Evolutionary conservation across 2,888 invertebrate species (phyloP), one percentile per base, ranked within the genome.

Genomic region (Dasysyrphus albostriatus): DNA sequence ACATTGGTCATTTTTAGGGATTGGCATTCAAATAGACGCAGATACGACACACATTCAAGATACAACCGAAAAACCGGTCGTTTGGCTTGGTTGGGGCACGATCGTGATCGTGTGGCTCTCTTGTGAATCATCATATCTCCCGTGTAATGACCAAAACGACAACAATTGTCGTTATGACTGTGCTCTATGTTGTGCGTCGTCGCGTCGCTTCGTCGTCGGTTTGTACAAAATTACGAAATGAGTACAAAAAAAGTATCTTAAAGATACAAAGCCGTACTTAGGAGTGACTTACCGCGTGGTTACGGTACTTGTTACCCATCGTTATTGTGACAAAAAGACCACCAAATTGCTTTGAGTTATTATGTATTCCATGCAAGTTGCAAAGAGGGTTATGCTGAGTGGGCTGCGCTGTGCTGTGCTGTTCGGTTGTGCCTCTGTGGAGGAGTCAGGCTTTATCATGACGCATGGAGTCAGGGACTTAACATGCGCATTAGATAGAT

Each of bases 71-170:
- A 44, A 77, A 73, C 77, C 59, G 59, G 76, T 65, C 76, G 4
- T 29, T 32, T 34, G 24, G 49, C 34, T 34, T 24, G 32, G 49
- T 16, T 49, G 73, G 47, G 19, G 58, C 72, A 49, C 47, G 54
- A 65, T 85, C 85, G 82, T 85, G 85, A 85, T 85, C 85, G 74
- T 85, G 74, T 39, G 19, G 72, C 56, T 56, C 44, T 39, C 24
- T 56, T 44, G 85, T 87, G 87, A 87, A 87, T 87, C 87, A 87
- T 87, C 87, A 87, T 78, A 82, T 78, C 74, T 81, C 24, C 65
- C 82, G 78, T 74, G 78, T 83, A 87, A 83, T 87, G 87, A 83
- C 83, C 83, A 87, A 74, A 79, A 24, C 75, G 74, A 87, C 87
- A 87, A 87, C 82, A 78, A 78, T 87, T 83, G 85, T 82, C 74